phyloP scores from a whole-genome alignment of 2,113 vertebrate species.

The Dasypus novemcinctus region DNA sequence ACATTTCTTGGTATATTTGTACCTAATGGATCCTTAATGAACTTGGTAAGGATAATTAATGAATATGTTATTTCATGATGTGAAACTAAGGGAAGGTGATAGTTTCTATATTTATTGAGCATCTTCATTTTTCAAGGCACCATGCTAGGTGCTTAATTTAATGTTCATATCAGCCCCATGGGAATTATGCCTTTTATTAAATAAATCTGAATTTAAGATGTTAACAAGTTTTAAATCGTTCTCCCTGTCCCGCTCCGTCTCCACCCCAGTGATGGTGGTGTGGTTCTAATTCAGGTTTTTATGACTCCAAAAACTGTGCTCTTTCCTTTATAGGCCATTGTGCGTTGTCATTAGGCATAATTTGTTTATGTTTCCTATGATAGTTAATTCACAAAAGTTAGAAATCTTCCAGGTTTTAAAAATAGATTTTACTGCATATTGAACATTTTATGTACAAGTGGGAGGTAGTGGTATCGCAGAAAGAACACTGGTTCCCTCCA shows the following conservation, averaged over 20 bases:
- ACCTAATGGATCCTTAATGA: conserved; percentile 53
- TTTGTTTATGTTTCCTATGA: neutral
- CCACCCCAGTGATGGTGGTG: neutral
- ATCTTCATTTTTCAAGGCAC: conserved; percentile 33
- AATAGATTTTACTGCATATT: neutral
- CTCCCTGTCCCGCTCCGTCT: neutral
- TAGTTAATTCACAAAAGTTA: neutral
- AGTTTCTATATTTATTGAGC: conserved; percentile 1
- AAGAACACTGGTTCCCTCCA: neutral
- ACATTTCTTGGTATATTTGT: conserved; percentile 13
- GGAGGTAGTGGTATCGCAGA: neutral
- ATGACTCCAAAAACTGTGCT: neutral
- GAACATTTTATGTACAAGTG: neutral
- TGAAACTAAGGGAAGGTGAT: conserved; percentile 30
- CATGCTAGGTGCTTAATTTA: conserved; percentile 26
- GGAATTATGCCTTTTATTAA: neutral
- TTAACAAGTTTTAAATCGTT: neutral
- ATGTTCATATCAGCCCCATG: neutral
- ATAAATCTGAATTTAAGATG: neutral
- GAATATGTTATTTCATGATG: conserved; percentile 32
- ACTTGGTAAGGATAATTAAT: conserved; percentile 60
- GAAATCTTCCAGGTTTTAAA: neutral
- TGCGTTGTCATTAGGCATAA: neutral
- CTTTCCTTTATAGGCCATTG: neutral
- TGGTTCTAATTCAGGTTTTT: neutral